Evolutionary conservation across 2,888 invertebrate species (phyloP), one percentile per base, ranked within the genome.

Genomic region (Caenorhabditis sinica): DNA sequence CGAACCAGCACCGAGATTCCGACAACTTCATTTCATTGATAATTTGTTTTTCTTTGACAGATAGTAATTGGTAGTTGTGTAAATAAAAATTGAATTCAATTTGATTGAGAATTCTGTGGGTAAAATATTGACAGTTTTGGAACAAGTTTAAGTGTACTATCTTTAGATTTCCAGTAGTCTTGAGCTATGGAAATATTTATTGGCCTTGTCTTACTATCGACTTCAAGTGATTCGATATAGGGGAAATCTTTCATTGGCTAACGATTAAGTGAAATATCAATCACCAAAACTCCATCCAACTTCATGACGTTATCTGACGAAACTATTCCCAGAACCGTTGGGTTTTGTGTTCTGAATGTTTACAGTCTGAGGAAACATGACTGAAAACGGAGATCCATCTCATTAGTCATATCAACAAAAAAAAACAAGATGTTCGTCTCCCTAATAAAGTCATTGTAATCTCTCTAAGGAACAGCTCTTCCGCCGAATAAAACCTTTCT

Each of bases 11-110:
- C 72, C 0, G 66, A 36, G 9, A 36, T 75, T 20, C 51, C 75
- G 2, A 33, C 65, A 5, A 40, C 25, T 23, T 56, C 75, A 53
- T 74, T 75, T 45, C 65, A 74, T 51, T 40, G 28, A 65, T 40
- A 5, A 20, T 36, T 23, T n/a, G n/a, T n/a, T n/a, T n/a, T n/a
- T n/a, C n/a, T n/a, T n/a, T n/a, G n/a, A n/a, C n/a, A n/a, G n/a
- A n/a, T n/a, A n/a, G n/a, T n/a, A n/a, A n/a, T n/a, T 33, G 20
- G 30, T 33, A n/a, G 17, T n/a, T 40, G 40, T 63, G 15, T 40
- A 43, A 63, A 63, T 40, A 63, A 49, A 49, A 20, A 0, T n/a
- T 49, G 20, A 20, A 11, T 49, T 0, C 0, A 20, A 20, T 20
- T 15, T 15, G 45, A 15, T 45, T 17, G 13, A 9, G 5, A 43